A percentile compares a stretch with the other conserved stretches of the same genome.
Conservation (phyloP, 2,113 vertebrate species). For the Verasper variegatus region DNA sequence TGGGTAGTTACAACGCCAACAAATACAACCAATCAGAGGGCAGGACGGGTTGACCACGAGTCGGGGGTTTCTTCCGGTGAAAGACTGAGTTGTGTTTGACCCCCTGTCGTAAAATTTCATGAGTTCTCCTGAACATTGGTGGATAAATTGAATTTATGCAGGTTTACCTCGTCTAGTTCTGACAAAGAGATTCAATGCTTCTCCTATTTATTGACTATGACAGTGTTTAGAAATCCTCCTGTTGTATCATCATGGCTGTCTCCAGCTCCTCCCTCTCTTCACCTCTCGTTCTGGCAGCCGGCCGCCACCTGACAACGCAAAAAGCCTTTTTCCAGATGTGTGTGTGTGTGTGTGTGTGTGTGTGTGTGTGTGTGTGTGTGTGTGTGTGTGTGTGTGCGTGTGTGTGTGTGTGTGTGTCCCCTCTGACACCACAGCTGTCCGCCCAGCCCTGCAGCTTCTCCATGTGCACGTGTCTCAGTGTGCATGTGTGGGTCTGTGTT, state of each 20-base stretch:
- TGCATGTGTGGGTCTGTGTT: conserved; percentile 34
- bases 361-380: conserved; percentile 39
- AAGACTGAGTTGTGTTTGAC: no score
- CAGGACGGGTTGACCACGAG: no score
- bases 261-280: neutral
- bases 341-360: conserved; percentile 11
- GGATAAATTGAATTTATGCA: no score
- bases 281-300: conserved; percentile 29
- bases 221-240: no score
- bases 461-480: conserved; percentile 8
- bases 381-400: conserved; percentile 39
- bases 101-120: no score
- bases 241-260: neutral
- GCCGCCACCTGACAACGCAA: conserved; percentile 53
- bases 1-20: no score
- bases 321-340: conserved; percentile 78
- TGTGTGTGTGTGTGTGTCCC: conserved; percentile 48
- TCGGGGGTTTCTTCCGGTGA: no score
- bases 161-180: no score
- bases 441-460: conserved; percentile 59
- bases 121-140: no score
- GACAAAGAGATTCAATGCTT: no score
- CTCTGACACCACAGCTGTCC: conserved; percentile 75
- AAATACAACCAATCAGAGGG: no score
- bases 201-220: no score